A percentile compares a stretch with the other conserved stretches of the same genome.
These are phyloP conservation scores for Ptychochromis oligacanthus DNA, from an alignment of 2,113 vertebrate species.

Conservation along the genomic window DNA sequence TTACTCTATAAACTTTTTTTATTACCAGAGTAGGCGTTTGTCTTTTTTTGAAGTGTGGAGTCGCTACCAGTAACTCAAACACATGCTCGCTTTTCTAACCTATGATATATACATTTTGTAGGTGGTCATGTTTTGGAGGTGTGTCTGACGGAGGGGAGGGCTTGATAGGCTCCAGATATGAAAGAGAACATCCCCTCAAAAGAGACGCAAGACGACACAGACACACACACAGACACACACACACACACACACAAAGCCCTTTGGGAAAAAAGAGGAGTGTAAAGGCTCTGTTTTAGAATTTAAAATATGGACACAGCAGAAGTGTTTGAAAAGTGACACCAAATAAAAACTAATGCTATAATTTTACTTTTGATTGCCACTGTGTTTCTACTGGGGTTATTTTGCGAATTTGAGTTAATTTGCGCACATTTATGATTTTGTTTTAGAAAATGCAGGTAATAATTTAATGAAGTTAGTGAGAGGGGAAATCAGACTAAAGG, in stretches of 20 bases:
- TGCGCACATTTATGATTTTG: not conserved
- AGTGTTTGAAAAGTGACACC: not conserved
- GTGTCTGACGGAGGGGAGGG: conserved; percentile 55
- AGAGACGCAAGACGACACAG: not conserved
- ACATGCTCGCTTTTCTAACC: conserved; percentile 62
- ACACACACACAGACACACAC: not conserved
- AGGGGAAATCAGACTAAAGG: not conserved
- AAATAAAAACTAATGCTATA: not conserved
- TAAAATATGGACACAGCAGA: not conserved
- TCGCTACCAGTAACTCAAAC: conserved; percentile 59
- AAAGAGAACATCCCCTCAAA: conserved; percentile 45
- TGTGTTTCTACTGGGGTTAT: not conserved
- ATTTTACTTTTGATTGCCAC: not conserved
- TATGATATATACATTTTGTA: conserved; percentile 79
- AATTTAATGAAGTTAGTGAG: not conserved
- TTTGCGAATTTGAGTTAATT: not conserved
- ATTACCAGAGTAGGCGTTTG: conserved; percentile 11
- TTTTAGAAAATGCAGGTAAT: not conserved
- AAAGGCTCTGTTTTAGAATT: not conserved
- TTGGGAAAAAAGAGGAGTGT: not conserved
- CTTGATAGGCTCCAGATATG: conserved; percentile 73
- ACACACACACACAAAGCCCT: not conserved
- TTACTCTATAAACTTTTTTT: conserved; percentile 15
- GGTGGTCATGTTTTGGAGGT: conserved; percentile 73
- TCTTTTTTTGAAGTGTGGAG: conserved; percentile 56